Evolutionary conservation across 2,888 invertebrate species (phyloP), one percentile per base, ranked within the genome.

Genomic region (Oxytorus armatus): DNA sequence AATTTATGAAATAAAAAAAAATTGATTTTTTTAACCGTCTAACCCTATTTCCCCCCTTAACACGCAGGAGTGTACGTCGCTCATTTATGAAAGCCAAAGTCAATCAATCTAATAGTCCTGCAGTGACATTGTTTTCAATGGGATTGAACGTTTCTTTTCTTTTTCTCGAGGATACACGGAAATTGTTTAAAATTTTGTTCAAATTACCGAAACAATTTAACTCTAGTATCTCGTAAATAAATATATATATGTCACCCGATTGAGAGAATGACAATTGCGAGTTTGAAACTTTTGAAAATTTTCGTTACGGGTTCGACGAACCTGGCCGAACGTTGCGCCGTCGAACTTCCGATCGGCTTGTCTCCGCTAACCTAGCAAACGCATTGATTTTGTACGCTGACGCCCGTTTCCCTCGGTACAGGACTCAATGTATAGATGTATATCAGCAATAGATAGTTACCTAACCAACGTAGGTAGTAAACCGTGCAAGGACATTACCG

Each of bases 311-410:
- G n/a, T 29, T 33, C 33, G 16, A 47, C n/a, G 16, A 53, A 74
- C 42, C 57, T 47, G 74, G 73, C 39, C 8, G 39, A 47, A 5
- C 47, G 66, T n/a, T n/a, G n/a, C n/a, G 68, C 55, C 65, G 74
- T 61, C 80, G 74, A 70, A 65, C 25, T 77, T 69, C 69, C 68
- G 72, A 79, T 79, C 66, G 63, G 79, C 47, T 59, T 65, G 61
- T 73, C 77, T 70, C 70, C 70, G 8, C 4, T 75, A 66, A 77
- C 77, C 70, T 69, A 65, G 77, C n/a, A n/a, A n/a, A n/a, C n/a
- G n/a, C n/a, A 82, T 82, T 77, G 80, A 80, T 82, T 80, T 77
- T 69, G 80, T 70, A 70, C 66, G 66, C 66, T 65, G 42, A 75
- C 73, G 55, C 44, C 74, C 75, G 65, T 73, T 77, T 74, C 74